phyloP scores from a whole-genome alignment of 2,888 invertebrate genomes.

The Eupithecia insigniata region DNA sequence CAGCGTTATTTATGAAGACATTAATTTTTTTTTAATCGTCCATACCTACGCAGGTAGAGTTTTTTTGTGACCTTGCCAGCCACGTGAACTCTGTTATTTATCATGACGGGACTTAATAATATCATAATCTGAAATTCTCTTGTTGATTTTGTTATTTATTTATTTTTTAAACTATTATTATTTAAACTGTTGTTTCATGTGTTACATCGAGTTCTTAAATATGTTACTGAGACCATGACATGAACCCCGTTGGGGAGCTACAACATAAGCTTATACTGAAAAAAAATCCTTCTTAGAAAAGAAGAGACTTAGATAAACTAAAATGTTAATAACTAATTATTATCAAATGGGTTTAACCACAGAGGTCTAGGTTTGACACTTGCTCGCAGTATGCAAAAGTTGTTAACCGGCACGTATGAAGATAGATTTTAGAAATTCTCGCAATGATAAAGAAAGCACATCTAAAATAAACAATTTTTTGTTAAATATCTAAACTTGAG shows the following conservation, averaged over 20 bases:
- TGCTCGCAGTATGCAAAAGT: too few relatives aligned
- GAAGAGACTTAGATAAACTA: too few relatives aligned
- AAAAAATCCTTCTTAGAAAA: too few relatives aligned
- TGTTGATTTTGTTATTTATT: background rate
- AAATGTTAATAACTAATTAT: too few relatives aligned
- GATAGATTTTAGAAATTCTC: background rate
- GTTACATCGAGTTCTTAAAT: too few relatives aligned
- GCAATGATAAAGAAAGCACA: background rate
- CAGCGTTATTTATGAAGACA: constrained; percentile 31
- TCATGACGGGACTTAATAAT: background rate
- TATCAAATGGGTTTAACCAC: too few relatives aligned
- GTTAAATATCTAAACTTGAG: background rate
- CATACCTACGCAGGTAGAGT: constrained; percentile 16
- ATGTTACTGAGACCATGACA: too few relatives aligned
- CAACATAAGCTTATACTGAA: too few relatives aligned
- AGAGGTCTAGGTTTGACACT: too few relatives aligned
- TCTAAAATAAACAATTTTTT: background rate
- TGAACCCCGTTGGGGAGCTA: too few relatives aligned
- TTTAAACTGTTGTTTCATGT: too few relatives aligned
- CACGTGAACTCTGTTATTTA: constrained; percentile 13
- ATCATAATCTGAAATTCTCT: background rate
- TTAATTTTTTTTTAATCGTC: constrained; percentile 38
- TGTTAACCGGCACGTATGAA: background rate
- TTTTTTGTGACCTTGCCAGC: constrained; percentile 32
- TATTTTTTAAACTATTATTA: too few relatives aligned